Conservation (phyloP, 2,888 invertebrate species). For the Pocota personata region DNA sequence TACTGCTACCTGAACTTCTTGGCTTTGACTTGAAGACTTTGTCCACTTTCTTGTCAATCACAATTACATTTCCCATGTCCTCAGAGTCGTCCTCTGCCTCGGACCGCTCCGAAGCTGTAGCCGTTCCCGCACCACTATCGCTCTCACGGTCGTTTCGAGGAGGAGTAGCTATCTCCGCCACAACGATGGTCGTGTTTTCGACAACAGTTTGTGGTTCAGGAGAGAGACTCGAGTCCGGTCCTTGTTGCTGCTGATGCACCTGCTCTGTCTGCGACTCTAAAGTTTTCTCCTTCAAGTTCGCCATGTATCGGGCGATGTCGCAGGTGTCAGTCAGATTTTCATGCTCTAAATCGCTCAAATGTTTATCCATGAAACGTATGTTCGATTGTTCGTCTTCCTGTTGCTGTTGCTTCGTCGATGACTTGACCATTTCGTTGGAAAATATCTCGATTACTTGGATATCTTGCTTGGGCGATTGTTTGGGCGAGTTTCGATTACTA, state of each 20-base stretch:
- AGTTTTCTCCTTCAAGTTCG: slow-evolving; percentile 81
- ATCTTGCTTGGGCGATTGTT: slow-evolving; percentile 82
- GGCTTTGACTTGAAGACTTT: slow-evolving; percentile 82
- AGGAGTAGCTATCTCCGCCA: slow-evolving; percentile 80
- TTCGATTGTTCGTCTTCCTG: slow-evolving; percentile 81
- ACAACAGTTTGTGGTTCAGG: slow-evolving; percentile 82
- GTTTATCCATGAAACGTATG: slow-evolving; percentile 82
- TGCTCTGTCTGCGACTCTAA: slow-evolving; percentile 79
- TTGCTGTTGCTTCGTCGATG: slow-evolving; percentile 79
- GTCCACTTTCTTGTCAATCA: slow-evolving; percentile 82
- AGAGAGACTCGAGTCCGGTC: slow-evolving; percentile 81
- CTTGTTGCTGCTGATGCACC: slow-evolving; percentile 78
- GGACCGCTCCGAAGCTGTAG: slow-evolving; percentile 81
- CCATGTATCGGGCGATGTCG: slow-evolving; percentile 83
- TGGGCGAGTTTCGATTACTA: slow-evolving; percentile 78
- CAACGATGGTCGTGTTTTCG: slow-evolving; percentile 81
- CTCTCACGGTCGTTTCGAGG: slow-evolving; percentile 79
- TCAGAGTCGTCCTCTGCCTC: slow-evolving; percentile 80
- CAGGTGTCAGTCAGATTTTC: slow-evolving; percentile 81
- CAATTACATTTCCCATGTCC: slow-evolving; percentile 78
- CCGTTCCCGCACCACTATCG: slow-evolving; percentile 79
- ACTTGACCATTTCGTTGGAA: slow-evolving; percentile 79
- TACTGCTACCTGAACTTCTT: slow-evolving; percentile 74
- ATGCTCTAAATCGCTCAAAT: slow-evolving; percentile 82
- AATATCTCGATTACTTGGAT: slow-evolving; percentile 82